Base-by-base conservation (phyloP, 2,113 vertebrate genomes). In the Elanoides forficatus region DNA sequence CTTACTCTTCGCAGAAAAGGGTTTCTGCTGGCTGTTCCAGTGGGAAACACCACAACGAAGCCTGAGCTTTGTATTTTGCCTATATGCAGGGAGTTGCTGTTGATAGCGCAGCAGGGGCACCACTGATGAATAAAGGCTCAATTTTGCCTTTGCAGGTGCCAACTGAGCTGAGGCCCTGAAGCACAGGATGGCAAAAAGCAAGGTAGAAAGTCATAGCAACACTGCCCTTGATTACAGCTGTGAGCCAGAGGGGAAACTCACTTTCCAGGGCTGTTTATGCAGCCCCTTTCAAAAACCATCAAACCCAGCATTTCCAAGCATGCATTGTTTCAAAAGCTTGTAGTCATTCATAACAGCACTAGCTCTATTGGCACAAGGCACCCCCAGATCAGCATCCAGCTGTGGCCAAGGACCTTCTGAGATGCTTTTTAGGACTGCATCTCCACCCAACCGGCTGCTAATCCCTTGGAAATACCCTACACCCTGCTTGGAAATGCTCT, bases 401-500 rank as follows among this genome's bases (percentile, higher is more conserved):
- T 86, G 84, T 1, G 5, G 71, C 45, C 26, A 50, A 38, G 65
- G 60, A 73, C 73, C 14, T 73, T 75, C 60, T 74, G 68, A 80
- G 92, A 52, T 83, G 88, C 8, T 42, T 68, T 84, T 65, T n/a
- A n/a, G 53, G 60, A 45, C 43, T 48, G 20, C 21, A 65, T 47
- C 83, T 94, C 70, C 71, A 80, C 36, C 42, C 89, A 94, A 0
- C 3, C 0, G 0, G 34, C 38, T 42, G 43, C 25, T 93, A 85
- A 94, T 75, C 19, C 81, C 34, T 63, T 79, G 63, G 59, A 85
- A 75, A 75, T 75, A 11, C 60, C 60, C 38, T 82, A 34, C 11
- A 42, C 48, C 22, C 66, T 83, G 66, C 36, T 81, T 73, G 67
- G 55, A 86, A 93, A 27, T 62, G 86, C 72, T 93, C 67, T 83